These are phyloP conservation scores for Maniola hyperantus DNA, from an alignment of 2,888 invertebrate genomes.

Conservation along the genomic window DNA sequence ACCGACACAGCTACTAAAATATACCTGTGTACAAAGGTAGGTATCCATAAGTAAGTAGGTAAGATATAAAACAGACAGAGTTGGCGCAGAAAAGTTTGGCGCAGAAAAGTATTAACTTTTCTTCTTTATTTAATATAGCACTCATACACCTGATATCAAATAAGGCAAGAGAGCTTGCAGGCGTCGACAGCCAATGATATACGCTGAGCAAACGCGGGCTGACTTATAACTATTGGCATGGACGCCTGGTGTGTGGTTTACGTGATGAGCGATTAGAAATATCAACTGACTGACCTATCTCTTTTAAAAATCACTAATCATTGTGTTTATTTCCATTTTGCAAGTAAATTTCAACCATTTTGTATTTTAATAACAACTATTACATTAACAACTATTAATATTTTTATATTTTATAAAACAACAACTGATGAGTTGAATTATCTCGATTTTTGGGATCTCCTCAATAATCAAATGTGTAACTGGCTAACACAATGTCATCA, in stretches of 20 bases:
- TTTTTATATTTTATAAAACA: too few relatives aligned
- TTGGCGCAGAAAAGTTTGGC: conserved; percentile 2
- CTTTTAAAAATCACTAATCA: too few relatives aligned
- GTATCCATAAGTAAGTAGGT: conserved; percentile 10
- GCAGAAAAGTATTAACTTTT: conserved; percentile 34
- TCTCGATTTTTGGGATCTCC: too few relatives aligned
- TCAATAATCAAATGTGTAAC: too few relatives aligned
- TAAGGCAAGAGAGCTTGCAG: conserved; percentile 56
- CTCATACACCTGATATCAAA: conserved; percentile 46
- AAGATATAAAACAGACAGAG: conserved; percentile 21
- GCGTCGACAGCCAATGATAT: conserved; percentile 78
- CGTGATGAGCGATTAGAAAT: conserved; percentile 37
- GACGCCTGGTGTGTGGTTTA: conserved; percentile 49
- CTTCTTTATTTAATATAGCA: conserved; percentile 40
- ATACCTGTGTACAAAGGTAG: background rate
- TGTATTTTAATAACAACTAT: too few relatives aligned
- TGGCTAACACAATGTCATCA: too few relatives aligned
- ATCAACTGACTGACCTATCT: too few relatives aligned
- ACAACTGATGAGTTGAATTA: too few relatives aligned
- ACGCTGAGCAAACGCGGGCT: conserved; percentile 73
- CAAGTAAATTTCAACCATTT: too few relatives aligned
- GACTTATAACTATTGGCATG: conserved; percentile 74
- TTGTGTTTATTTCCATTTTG: too few relatives aligned
- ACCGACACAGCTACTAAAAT: background rate
- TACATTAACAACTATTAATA: too few relatives aligned